Base-by-base conservation (phyloP, 2,113 vertebrate species). In the cattle (Bos taurus) region DNA sequence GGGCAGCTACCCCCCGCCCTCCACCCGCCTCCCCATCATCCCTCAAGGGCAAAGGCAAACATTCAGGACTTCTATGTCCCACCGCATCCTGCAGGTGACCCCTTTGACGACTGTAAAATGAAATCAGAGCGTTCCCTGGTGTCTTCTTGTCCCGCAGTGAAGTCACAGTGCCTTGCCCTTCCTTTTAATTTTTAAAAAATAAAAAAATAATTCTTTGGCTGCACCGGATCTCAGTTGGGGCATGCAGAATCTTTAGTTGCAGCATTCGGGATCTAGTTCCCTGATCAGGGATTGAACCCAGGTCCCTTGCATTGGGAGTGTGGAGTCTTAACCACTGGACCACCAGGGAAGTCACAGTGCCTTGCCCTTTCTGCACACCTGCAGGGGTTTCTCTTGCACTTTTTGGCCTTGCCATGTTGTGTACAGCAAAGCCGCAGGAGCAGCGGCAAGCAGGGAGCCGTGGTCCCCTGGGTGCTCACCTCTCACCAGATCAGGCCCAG, bases 371-470 rank as follows among this genome's bases (percentile, higher is more conserved):
- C 30, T 30, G 60, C 28, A 62, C 28, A 30, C 28, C 13, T 62
- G 60, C 60, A 62, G 30, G 60, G 28, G 30, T 30, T 62, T 62
- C 60, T 62, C 60, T 62, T 30, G 60, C 60, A 16, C 30, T 64
- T 64, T 64, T 64, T 64, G 60, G 30, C 60, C 40, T 59, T 56
- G 57, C 77, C 26, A 0, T 8, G 25, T 33, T 50, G 52, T 43
- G 88, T 43, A 88, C 91, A 95, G 85, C 93, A 96, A 85, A 97
- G 91, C 82, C 14, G 0, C 1, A 0, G 7, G 82, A 95, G 81
- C 97, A 97, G 98, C 80, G 91, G 97, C 19, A 19, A 23, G 21
- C 84, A 11, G 56, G n/a, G 82, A 88, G 50, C 12, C 1, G 6
- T 10, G 43, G 46, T 90, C 92, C 50, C 6, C 30, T 8, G 46